Conservation (phyloP, 2,888 invertebrate genomes). For the Uropetala carovei region DNA sequence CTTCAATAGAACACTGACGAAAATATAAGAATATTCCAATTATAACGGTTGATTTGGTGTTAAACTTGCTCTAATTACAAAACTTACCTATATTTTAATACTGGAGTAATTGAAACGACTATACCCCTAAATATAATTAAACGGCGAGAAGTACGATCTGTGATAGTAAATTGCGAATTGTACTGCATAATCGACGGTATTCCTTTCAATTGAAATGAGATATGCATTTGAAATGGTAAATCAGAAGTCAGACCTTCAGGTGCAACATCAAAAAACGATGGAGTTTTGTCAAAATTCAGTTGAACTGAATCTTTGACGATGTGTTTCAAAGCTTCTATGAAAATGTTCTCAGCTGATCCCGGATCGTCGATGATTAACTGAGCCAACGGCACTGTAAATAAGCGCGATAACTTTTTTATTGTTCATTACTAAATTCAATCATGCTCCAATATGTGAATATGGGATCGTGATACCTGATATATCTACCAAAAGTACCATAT, state of each 20-base stretch:
- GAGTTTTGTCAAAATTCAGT: not conserved
- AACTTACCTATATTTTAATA: slow-evolving; percentile 31
- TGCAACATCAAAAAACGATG: not conserved
- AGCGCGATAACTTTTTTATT: not conserved
- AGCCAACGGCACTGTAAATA: slow-evolving; percentile 17
- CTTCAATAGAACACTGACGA: no score
- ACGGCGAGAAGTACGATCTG: not conserved
- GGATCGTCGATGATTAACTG: not conserved
- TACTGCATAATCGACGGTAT: not conserved
- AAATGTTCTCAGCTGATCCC: slow-evolving; percentile 8
- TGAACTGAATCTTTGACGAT: not conserved
- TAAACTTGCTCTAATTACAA: not conserved
- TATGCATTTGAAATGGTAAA: not conserved
- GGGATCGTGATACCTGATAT: not conserved
- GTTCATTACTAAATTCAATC: not conserved
- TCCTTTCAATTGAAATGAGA: slow-evolving; percentile 21
- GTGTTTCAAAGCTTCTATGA: not conserved
- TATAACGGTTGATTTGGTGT: no score
- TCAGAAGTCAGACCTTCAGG: not conserved
- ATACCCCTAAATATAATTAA: slow-evolving; percentile 38
- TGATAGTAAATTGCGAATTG: not conserved
- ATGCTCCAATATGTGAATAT: not conserved
- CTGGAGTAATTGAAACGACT: not conserved
- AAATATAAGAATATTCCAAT: no score
- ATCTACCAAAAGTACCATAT: slow-evolving; percentile 18